Conservation (phyloP, 2,113 vertebrate genomes). For the Vidua chalybeata region DNA sequence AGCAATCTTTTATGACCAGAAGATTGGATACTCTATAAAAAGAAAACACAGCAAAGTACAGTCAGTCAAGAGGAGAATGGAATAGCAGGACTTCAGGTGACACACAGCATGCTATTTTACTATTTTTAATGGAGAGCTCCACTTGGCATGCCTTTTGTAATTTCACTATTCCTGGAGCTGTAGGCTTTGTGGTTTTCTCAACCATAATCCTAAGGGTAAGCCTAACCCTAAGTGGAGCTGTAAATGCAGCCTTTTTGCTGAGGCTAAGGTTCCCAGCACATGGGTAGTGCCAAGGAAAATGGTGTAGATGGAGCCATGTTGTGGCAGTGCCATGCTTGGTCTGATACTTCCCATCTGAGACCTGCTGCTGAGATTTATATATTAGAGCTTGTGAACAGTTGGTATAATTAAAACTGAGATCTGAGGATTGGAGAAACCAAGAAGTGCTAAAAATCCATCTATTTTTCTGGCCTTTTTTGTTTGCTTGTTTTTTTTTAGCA, state of each 20-base stretch:
- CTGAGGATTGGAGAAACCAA: background rate
- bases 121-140: background rate
- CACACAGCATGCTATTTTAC: background rate
- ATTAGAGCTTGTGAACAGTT: background rate
- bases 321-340: accelerated
- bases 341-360: background rate
- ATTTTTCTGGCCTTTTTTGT: background rate
- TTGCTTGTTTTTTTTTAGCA: background rate
- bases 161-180: background rate
- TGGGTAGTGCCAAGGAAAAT: background rate
- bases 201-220: background rate
- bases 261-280: background rate
- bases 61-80: background rate
- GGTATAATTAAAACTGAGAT: background rate
- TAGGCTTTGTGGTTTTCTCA: background rate
- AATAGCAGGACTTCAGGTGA: background rate
- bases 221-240: background rate
- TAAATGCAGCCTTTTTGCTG: background rate
- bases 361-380: background rate
- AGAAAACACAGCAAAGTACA: background rate
- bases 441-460: background rate
- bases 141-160: background rate
- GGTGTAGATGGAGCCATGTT: background rate
- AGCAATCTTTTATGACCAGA: background rate
- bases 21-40: background rate